Conservation (phyloP, 2,113 vertebrate species). For the Ammodytes dubius region DNA sequence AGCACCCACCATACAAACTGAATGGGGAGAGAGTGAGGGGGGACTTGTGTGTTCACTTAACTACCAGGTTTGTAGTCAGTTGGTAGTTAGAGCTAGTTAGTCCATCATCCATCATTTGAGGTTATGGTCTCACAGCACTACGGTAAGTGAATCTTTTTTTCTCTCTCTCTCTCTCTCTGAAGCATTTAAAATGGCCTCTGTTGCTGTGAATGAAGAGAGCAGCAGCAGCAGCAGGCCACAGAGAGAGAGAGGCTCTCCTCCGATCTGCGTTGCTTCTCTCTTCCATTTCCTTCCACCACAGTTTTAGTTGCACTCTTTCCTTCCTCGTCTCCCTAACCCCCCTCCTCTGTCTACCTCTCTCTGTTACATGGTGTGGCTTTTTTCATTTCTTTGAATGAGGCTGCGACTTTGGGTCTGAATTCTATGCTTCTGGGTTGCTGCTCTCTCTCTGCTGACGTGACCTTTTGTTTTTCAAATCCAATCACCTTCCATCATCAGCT, state of each 20-base stretch:
- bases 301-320: slow-evolving; percentile 31
- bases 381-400: slow-evolving; percentile 15
- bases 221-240: slow-evolving; percentile 39
- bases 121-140: slow-evolving; percentile 42
- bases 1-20: slow-evolving; percentile 11
- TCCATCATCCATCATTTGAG: slow-evolving; percentile 22
- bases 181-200: slow-evolving; percentile 55
- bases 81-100: slow-evolving; percentile 30
- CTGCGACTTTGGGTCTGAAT: slow-evolving; percentile 15
- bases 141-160: slow-evolving; percentile 75
- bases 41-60: neutral
- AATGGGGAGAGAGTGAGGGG: neutral
- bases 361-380: slow-evolving; percentile 4
- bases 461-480: slow-evolving; percentile 44
- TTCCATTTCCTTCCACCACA: slow-evolving; percentile 40
- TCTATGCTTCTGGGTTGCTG: slow-evolving; percentile 8
- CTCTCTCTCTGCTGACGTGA: slow-evolving; percentile 18
- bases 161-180: slow-evolving; percentile 2
- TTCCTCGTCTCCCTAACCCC: slow-evolving; percentile 11
- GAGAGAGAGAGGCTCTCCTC: slow-evolving; percentile 18
- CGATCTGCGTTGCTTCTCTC: slow-evolving; percentile 29
- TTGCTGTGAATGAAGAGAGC: slow-evolving; percentile 38
- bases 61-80: neutral
- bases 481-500: slow-evolving; percentile 10
- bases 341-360: slow-evolving; percentile 18